Conservation (phyloP, 2,113 vertebrate genomes). For the Siniperca knerii region DNA sequence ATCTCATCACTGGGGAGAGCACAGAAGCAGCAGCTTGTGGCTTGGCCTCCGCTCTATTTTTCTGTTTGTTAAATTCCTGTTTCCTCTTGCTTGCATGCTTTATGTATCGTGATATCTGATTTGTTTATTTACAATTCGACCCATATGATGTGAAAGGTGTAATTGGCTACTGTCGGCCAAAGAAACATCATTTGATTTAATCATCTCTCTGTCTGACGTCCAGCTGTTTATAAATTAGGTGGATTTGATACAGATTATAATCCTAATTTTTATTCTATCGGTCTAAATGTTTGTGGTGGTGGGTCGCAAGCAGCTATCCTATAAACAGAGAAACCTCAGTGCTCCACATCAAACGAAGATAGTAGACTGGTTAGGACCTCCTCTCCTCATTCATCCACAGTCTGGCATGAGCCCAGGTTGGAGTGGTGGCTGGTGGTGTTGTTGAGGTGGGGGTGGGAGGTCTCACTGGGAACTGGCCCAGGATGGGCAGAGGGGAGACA, state of each 20-base stretch:
- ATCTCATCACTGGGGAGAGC: constrained; percentile 60
- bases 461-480: constrained; percentile 63
- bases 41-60: constrained; percentile 23
- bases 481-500: constrained; percentile 48
- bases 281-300: constrained; percentile 47
- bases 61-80: constrained; percentile 15
- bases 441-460: constrained; percentile 31
- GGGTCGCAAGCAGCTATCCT: constrained; percentile 15
- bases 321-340: constrained; percentile 80
- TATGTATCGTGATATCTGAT: constrained; percentile 22
- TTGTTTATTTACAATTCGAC: not conserved
- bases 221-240: not conserved
- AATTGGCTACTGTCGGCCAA: not conserved
- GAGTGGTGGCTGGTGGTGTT: constrained; percentile 62
- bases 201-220: not conserved
- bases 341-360: constrained; percentile 80
- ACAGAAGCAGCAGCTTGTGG: constrained; percentile 53
- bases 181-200: not conserved
- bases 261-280: constrained; percentile 16
- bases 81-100: not conserved
- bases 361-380: constrained; percentile 72
- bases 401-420: constrained; percentile 71
- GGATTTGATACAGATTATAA: constrained; percentile 1
- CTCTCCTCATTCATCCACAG: constrained; percentile 75
- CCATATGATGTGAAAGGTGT: not conserved